phyloP scores from a whole-genome alignment of 2,797 vertebrate genomes.

The Salmo trutta region DNA sequence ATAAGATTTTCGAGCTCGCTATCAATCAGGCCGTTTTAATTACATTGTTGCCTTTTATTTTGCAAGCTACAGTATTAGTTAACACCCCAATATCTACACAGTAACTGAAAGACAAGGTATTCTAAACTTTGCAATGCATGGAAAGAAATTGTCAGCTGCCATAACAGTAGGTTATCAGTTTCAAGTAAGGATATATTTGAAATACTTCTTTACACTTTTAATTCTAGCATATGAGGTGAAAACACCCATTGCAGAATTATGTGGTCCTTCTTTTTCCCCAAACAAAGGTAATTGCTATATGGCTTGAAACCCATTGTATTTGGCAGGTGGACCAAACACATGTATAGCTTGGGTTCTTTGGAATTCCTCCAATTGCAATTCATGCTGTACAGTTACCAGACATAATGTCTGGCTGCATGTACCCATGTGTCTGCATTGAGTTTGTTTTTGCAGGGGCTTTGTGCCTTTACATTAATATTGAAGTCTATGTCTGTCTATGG shows the following conservation, averaged over 20 bases:
- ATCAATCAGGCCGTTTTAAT: too few relatives aligned
- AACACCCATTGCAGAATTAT: background rate
- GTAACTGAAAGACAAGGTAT: too few relatives aligned
- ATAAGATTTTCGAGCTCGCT: too few relatives aligned
- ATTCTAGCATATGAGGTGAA: slow-evolving; percentile 3
- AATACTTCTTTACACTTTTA: background rate
- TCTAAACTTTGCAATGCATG: too few relatives aligned
- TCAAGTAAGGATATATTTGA: too few relatives aligned
- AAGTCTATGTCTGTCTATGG: background rate
- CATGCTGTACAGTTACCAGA: background rate
- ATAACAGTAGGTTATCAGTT: too few relatives aligned
- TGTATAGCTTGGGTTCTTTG: background rate
- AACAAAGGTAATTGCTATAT: slow-evolving; percentile 29
- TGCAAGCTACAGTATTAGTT: too few relatives aligned
- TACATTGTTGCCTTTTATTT: too few relatives aligned
- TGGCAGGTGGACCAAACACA: background rate
- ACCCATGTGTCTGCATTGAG: background rate
- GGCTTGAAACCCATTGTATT: slow-evolving; percentile 5
- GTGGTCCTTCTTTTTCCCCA: slow-evolving; percentile 11
- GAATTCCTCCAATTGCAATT: slow-evolving; percentile 14
- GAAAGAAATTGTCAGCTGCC: too few relatives aligned
- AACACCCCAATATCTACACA: too few relatives aligned
- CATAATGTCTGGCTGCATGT: background rate
- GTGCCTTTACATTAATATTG: background rate
- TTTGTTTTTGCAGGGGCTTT: background rate